A percentile compares a stretch with the other conserved stretches of the same genome.
phyloP scores from a whole-genome alignment of 2,888 invertebrate genomes.

The Plusia festucae region DNA sequence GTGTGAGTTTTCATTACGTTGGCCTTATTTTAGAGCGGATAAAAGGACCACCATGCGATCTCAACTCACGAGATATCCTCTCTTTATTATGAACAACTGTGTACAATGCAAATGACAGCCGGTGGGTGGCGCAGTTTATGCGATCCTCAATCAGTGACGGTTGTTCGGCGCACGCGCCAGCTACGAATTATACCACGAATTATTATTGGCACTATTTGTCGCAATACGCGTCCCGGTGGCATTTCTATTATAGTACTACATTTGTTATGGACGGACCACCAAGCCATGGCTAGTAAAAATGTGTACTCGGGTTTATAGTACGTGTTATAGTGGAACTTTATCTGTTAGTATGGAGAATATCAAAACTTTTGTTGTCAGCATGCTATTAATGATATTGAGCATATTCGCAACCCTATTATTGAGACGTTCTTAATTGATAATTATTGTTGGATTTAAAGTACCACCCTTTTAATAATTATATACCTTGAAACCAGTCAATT shows the following conservation, averaged over 20 bases:
- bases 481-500: not conserved
- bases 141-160: constrained; percentile 81
- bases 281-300: constrained; percentile 26
- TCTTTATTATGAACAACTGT: constrained; percentile 62
- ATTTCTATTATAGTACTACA: constrained; percentile 60
- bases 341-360: not conserved
- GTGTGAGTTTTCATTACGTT: constrained; percentile 51
- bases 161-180: constrained; percentile 82
- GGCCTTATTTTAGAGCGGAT: constrained; percentile 46
- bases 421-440: not conserved
- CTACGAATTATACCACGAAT: constrained; percentile 72
- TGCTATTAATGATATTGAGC: not conserved
- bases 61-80: constrained; percentile 57
- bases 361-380: not conserved
- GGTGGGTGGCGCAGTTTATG: constrained; percentile 83
- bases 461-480: not conserved
- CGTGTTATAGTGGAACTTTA: constrained; percentile 19
- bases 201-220: constrained; percentile 82
- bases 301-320: constrained; percentile 15
- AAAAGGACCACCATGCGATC: constrained; percentile 57
- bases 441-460: not conserved
- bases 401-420: too few species aligned
- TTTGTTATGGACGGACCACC: constrained; percentile 66
- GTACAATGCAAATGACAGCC: constrained; percentile 75
- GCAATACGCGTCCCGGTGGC: constrained; percentile 68